Evolutionary conservation across 1,140 invertebrate species (phyloP), one percentile per base, ranked within the genome.

Genomic region (Drosophila jambulina): DNA sequence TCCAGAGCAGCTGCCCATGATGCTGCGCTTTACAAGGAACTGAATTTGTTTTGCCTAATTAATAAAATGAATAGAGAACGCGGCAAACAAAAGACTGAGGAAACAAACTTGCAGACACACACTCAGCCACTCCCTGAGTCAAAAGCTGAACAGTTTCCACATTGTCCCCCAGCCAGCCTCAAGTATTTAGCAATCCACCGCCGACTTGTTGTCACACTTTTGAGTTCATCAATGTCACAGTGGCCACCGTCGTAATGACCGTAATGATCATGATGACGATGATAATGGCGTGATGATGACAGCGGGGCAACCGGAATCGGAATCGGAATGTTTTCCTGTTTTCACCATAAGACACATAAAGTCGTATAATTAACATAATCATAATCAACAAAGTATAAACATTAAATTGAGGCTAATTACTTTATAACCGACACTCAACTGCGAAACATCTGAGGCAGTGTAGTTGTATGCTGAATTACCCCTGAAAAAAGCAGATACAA

Each of bases 361-460:
- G 83, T 84, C 80, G 79, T 90, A 90, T 90, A 90, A 90, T 90
- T 90, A 90, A 90, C 85, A 90, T 90, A 90, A 90, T 90, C 86
- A 90, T 90, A 90, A 90, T 90, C 86, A 90, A 91, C 86, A 82
- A 82, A 90, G 87, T 91, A 90, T 91, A 86, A 90, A 91, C 86
- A 81, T 82, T 86, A 90, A 90, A 90, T 90, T 90, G 82, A 82
- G 86, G 86, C 86, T 90, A 90, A 90, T 90, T 90, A 90, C 86
- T 90, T 90, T 91, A 90, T 91, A 90, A 90, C 85, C 81, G 85
- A 85, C 85, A 90, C 86, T 91, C 86, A 74, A 80, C 84, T 80
- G 78, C 81, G 86, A 85, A 88, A 82, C 81, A 84, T 77, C 76
- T 62, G 70, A 81, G 53, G 21, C 77, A 62, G 67, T 78, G 56